Percentiles rank a stretch among this genome's conserved stretches.
Evolutionary conservation across 2,113 vertebrate species (phyloP).

Genomic region (Ptilonorhynchus violaceus): DNA sequence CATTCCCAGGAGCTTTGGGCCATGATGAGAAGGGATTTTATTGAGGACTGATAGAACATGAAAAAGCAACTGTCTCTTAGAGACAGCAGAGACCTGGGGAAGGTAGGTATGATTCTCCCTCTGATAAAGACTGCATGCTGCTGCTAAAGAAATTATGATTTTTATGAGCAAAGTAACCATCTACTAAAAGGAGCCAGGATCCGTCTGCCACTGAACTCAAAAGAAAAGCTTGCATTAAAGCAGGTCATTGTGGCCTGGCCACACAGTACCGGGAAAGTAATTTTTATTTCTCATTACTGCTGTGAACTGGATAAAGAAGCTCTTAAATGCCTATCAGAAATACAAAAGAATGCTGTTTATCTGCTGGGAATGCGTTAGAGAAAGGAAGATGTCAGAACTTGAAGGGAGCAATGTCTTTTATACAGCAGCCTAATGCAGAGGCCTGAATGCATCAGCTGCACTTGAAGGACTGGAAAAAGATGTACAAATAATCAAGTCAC

Average conservation of each 20-base stretch:
- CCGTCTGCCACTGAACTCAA: not conserved
- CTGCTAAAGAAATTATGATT: not conserved
- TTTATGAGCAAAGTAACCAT: not conserved
- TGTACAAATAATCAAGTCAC: not conserved
- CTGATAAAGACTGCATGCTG: not conserved
- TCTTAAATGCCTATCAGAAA: not conserved
- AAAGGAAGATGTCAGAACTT: not conserved
- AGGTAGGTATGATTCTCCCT: not conserved
- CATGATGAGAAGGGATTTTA: not conserved
- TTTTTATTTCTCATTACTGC: conserved; percentile 21
- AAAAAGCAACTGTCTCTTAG: not conserved
- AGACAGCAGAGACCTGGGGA: not conserved
- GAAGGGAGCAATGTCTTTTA: not conserved
- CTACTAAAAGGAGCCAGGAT: not conserved
- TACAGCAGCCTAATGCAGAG: not conserved
- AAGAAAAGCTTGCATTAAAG: not conserved
- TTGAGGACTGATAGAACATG: not conserved
- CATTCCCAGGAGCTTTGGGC: not conserved
- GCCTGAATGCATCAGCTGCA: not conserved
- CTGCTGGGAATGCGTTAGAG: not conserved
- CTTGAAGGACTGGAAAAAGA: not conserved
- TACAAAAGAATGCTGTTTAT: not conserved
- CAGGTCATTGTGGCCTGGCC: not conserved
- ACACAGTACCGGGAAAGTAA: not conserved
- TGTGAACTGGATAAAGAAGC: not conserved